Base-by-base conservation (phyloP, 1,140 invertebrate genomes). In the Arion vulgaris region DNA sequence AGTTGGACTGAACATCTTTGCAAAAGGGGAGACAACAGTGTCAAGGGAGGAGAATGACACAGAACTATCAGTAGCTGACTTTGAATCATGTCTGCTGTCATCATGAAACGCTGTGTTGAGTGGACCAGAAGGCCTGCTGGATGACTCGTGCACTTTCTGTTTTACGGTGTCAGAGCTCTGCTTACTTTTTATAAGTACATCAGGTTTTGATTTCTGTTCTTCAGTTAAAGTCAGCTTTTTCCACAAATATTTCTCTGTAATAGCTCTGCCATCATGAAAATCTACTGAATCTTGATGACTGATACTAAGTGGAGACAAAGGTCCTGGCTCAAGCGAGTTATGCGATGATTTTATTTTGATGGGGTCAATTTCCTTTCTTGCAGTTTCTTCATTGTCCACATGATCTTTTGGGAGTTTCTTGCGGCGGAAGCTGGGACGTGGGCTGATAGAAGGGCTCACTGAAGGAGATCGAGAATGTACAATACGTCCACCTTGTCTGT, bases 401-500 rank as follows among this genome's bases (percentile, higher is more conserved):
- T 71, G 49, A 28, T 80, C 78, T 51, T 49, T 45, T 36, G 34
- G 39, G 5, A 34, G 53, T 26, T 80, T 80, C 32, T 66, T 80
- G 68, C 39, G 66, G 39, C 45, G 78, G 75, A 28, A 49, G 68
- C 77, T 79, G 78, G 84, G 41, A 72, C 80, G 69, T 83, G 83
- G 77, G n/a, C 66, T 83, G 53, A 81, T 36, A 17, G 84, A 84
- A 11, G 88, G 88, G 73, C 87, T 90, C 36, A 84, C 83, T 5
- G 87, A 89, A 32, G 89, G 87, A 72, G 88, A 89, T 45, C 88
- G 82, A 68, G 85, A 86, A 45, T 83, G 83, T 0, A 88, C 85
- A 62, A 89, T 88, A 51, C 87, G 80, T 0, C 85, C 87, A 80
- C 53, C 72, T 39, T 72, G 36, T 34, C 57, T 34, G 51, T 77